These are phyloP conservation scores for Drosophila busckii DNA, from an alignment of 1,140 invertebrate species.

Conservation along the genomic window DNA sequence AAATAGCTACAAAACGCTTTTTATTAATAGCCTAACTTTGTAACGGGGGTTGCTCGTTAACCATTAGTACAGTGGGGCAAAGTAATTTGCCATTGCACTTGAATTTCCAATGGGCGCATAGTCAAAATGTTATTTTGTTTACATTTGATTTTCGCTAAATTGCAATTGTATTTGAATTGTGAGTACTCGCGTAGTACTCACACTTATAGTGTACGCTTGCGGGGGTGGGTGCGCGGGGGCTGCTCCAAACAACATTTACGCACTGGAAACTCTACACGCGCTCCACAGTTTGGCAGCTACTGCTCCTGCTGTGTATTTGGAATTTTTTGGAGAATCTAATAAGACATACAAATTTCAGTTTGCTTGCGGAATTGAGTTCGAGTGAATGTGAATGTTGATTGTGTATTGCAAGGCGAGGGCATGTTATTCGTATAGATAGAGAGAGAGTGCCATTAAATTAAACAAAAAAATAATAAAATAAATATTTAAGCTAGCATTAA, in stretches of 20 bases:
- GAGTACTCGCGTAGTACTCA: conserved; percentile 7
- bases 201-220: too few relatives aligned
- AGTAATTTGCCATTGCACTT: conserved; percentile 29
- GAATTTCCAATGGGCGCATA: conserved; percentile 29
- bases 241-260: conserved; percentile 57
- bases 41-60: too few relatives aligned
- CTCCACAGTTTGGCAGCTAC: too few relatives aligned
- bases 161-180: conserved; percentile 15
- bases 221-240: conserved; percentile 2
- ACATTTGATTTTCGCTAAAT: conserved; percentile 38
- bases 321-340: too few relatives aligned
- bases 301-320: too few relatives aligned
- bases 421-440: too few relatives aligned
- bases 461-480: too few relatives aligned
- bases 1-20: too few relatives aligned
- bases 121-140: conserved; percentile 48
- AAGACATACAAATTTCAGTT: conserved; percentile 78
- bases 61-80: conserved; percentile 52
- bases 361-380: conserved; percentile 68
- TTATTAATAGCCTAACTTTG: too few relatives aligned
- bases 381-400: conserved; percentile 59
- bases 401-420: conserved; percentile 29
- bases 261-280: conserved; percentile 75
- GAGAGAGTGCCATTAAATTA: too few relatives aligned
- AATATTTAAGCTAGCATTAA: too few relatives aligned